These are phyloP conservation scores for Perdita meconis DNA, from an alignment of 2,888 invertebrate species.

Conservation along the genomic window DNA sequence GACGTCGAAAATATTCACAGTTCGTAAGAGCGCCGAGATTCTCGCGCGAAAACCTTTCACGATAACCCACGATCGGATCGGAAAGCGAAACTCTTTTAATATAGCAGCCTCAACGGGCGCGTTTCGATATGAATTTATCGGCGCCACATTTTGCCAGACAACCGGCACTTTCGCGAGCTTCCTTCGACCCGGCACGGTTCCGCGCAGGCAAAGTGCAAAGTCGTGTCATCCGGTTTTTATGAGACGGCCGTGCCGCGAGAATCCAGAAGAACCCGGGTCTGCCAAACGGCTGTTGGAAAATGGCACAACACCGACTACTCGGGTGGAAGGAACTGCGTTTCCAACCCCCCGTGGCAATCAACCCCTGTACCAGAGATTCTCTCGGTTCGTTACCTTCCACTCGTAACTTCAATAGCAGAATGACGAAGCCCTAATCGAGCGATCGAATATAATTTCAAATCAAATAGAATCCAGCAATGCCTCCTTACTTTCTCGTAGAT, in stretches of 20 bases:
- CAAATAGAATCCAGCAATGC: not conserved
- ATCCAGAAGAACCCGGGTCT: slow-evolving; percentile 60
- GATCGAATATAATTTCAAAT: slow-evolving; percentile 8
- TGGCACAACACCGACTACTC: slow-evolving; percentile 40
- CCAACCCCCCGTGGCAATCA: slow-evolving; percentile 32
- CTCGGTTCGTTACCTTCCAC: slow-evolving; percentile 48
- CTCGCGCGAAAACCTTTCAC: not conserved
- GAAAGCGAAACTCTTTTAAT: not conserved
- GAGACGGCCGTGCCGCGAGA: slow-evolving; percentile 57
- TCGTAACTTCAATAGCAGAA: slow-evolving; percentile 31
- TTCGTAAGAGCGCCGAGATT: not conserved
- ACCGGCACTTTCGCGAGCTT: slow-evolving; percentile 38
- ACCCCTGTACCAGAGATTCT: slow-evolving; percentile 28
- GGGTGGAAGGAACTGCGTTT: slow-evolving; percentile 37
- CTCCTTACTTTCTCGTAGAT: not conserved
- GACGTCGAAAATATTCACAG: too few species aligned
- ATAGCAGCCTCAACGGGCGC: not conserved
- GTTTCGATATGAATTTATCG: slow-evolving; percentile 56
- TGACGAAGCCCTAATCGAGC: slow-evolving; percentile 51
- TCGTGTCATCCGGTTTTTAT: slow-evolving; percentile 74
- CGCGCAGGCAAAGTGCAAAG: slow-evolving; percentile 73
- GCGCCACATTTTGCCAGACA: slow-evolving; percentile 34
- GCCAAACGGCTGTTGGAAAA: slow-evolving; percentile 56
- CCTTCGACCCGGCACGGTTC: slow-evolving; percentile 37
- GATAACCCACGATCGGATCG: not conserved